Percentiles rank a stretch among this genome's conserved stretches.
phyloP scores from a whole-genome alignment of 2,797 vertebrate genomes.

The Cuculus canorus region DNA sequence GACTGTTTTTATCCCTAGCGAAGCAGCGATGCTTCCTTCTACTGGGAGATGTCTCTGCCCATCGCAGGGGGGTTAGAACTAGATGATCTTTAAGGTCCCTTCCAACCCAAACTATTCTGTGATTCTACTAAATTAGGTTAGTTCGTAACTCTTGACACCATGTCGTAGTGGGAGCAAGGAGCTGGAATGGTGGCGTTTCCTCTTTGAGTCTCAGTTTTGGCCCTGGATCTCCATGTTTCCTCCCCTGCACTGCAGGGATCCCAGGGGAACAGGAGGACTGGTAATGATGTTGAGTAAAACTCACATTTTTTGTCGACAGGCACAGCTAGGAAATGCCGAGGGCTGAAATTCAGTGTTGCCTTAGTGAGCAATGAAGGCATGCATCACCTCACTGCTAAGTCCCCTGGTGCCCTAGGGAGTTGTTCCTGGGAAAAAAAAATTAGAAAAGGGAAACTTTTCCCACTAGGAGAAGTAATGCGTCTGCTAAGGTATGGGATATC shows the following conservation, averaged over 20 bases:
- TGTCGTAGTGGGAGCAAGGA: background rate
- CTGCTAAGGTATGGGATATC: background rate
- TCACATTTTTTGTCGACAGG: fast-evolving
- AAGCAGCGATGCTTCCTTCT: background rate
- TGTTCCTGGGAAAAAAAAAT: background rate
- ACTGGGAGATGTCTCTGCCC: too few relatives aligned
- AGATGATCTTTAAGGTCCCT: too few relatives aligned
- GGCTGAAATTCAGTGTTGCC: background rate
- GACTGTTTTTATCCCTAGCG: background rate
- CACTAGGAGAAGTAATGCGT: background rate
- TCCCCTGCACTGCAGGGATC: background rate
- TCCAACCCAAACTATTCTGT: too few relatives aligned
- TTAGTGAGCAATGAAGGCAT: background rate
- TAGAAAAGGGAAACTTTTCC: background rate
- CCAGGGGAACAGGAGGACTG: background rate
- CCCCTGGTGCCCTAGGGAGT: background rate
- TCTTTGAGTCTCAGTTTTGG: background rate
- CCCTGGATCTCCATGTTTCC: background rate
- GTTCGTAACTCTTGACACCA: background rate
- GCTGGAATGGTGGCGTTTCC: background rate
- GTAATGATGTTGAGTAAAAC: background rate
- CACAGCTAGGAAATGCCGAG: background rate
- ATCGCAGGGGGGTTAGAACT: too few relatives aligned
- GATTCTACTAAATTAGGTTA: background rate
- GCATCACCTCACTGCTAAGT: background rate